A percentile compares a stretch with the other conserved stretches of the same genome.
phyloP scores from a whole-genome alignment of 1,140 invertebrate species.

The Micrasema minimum region DNA sequence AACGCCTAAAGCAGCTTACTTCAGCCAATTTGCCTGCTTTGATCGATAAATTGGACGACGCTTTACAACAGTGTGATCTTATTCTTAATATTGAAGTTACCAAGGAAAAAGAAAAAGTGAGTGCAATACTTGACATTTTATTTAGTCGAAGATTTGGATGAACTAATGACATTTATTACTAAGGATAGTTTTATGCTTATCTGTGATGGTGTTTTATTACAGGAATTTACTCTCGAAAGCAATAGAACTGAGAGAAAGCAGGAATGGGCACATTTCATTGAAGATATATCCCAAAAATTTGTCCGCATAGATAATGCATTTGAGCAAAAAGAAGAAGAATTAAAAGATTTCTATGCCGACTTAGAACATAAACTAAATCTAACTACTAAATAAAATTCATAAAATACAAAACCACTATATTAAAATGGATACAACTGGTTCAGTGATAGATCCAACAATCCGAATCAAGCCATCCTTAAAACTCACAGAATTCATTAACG shows the following conservation, averaged over 20 bases:
- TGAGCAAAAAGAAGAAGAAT: conserved; percentile 80
- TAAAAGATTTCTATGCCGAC: conserved; percentile 78
- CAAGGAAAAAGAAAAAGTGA: conserved; percentile 60
- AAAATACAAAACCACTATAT: conserved; percentile 48
- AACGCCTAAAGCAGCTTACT: conserved; percentile 70
- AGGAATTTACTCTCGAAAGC: conserved; percentile 59
- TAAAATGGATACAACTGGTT: conserved; percentile 67
- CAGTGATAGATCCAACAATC: conserved; percentile 68
- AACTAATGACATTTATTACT: too few species aligned
- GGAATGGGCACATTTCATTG: conserved; percentile 79
- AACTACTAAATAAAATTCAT: conserved; percentile 57
- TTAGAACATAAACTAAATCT: conserved; percentile 80
- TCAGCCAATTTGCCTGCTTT: conserved; percentile 73
- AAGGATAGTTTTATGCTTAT: too few species aligned
- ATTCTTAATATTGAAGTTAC: conserved; percentile 66
- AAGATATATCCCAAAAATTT: conserved; percentile 80
- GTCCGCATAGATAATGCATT: conserved; percentile 80
- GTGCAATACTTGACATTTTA: too few species aligned
- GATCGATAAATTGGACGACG: conserved; percentile 68
- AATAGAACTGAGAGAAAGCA: conserved; percentile 70
- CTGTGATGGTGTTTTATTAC: conserved; percentile 24
- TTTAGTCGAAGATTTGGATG: too few species aligned
- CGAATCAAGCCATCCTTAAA: conserved; percentile 69
- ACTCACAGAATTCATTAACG: conserved; percentile 65
- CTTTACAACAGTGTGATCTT: conserved; percentile 71